Evolutionary conservation across 2,888 invertebrate species (phyloP).

Genomic region (Drosophila putrida): DNA sequence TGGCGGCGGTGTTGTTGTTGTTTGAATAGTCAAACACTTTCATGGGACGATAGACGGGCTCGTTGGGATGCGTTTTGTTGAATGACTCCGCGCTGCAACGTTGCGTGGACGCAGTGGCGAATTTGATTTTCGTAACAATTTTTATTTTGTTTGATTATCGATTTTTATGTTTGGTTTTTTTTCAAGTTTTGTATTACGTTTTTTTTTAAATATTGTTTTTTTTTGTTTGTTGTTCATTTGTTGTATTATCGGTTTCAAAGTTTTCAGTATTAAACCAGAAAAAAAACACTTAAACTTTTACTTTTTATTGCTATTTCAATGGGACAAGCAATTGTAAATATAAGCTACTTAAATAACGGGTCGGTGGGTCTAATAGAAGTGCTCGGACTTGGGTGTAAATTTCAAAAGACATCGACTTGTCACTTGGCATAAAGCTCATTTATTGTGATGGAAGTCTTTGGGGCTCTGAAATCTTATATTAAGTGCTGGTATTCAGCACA

Average conservation of each 20-base stretch:
- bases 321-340: slow-evolving; percentile 31
- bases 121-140: slow-evolving; percentile 54
- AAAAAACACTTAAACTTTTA: slow-evolving; percentile 68
- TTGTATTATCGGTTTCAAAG: slow-evolving; percentile 19
- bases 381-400: neutral
- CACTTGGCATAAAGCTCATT: neutral
- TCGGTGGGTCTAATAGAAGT: neutral
- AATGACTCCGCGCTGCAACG: slow-evolving; percentile 57
- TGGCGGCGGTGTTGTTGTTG: slow-evolving; percentile 86
- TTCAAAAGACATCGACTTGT: neutral
- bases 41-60: slow-evolving; percentile 87
- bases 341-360: slow-evolving; percentile 24
- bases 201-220: neutral
- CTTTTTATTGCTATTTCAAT: slow-evolving; percentile 38
- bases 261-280: slow-evolving; percentile 54
- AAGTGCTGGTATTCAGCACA: neutral
- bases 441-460: neutral
- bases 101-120: slow-evolving; percentile 47
- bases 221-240: slow-evolving; percentile 2
- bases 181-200: neutral
- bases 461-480: neutral
- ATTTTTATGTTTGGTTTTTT: slow-evolving; percentile 16
- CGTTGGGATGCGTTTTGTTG: slow-evolving; percentile 55
- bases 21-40: slow-evolving; percentile 91
- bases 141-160: slow-evolving; percentile 40